Evolutionary conservation across 2,113 vertebrate genomes (phyloP).

Genomic region (Rhea americana): DNA sequence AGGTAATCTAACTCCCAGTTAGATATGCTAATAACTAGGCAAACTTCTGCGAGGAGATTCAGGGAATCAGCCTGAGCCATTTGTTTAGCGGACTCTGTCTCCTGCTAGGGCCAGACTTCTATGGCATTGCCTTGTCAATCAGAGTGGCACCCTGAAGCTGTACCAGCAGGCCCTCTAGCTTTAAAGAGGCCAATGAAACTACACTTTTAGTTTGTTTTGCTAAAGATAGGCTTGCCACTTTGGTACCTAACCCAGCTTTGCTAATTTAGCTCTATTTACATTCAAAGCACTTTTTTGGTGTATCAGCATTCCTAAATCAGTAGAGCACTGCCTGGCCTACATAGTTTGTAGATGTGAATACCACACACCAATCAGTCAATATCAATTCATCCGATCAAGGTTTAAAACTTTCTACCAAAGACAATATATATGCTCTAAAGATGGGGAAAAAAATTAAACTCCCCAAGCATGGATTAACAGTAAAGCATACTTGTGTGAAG

Average conservation of each 20-base stretch:
- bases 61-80: background rate
- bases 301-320: background rate
- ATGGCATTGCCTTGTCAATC: background rate
- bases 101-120: background rate
- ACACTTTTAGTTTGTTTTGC: background rate
- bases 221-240: background rate
- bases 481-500: background rate
- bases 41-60: background rate
- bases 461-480: background rate
- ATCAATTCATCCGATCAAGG: background rate
- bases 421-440: background rate
- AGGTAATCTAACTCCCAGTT: background rate
- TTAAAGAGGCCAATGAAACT: background rate
- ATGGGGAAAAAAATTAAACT: background rate
- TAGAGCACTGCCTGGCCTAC: background rate
- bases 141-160: background rate
- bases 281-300: background rate
- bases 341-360: background rate
- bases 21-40: background rate
- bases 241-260: background rate
- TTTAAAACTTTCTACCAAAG: background rate
- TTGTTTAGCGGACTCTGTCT: background rate
- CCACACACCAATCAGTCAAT: background rate
- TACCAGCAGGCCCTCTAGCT: background rate
- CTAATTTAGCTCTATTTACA: background rate